Conservation (phyloP, 1,140 invertebrate species). For the Leptinotarsa defecta region DNA sequence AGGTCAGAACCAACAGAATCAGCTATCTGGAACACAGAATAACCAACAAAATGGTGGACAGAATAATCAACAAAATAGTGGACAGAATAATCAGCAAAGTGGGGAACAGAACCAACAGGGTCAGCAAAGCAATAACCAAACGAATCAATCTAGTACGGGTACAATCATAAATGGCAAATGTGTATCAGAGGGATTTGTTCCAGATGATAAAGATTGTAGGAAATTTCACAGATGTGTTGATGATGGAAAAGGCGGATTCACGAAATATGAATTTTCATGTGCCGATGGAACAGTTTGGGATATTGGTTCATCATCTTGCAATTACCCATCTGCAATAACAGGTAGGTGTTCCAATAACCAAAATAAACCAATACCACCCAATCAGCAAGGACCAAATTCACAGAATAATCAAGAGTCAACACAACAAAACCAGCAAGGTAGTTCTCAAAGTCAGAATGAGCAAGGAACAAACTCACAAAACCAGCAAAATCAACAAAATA, state of each 20-base stretch:
- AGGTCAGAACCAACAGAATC: constrained; percentile 32
- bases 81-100: constrained; percentile 23
- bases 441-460: constrained; percentile 21
- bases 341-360: constrained; percentile 35
- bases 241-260: constrained; percentile 59
- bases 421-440: constrained; percentile 28
- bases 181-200: constrained; percentile 62
- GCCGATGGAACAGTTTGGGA: constrained; percentile 69
- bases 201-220: constrained; percentile 63
- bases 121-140: constrained; percentile 24
- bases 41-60: constrained; percentile 23
- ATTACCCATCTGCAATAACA: constrained; percentile 60
- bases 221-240: constrained; percentile 73
- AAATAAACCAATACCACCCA: not conserved
- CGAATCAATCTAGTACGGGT: constrained; percentile 21
- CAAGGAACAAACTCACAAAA: not conserved
- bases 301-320: constrained; percentile 62
- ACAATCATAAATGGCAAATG: constrained; percentile 49
- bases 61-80: constrained; percentile 12
- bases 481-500: constrained; percentile 25
- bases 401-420: constrained; percentile 14
- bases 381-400: not conserved
- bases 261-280: constrained; percentile 66
- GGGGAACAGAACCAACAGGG: not conserved
- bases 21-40: constrained; percentile 5